Evolutionary conservation across 2,888 invertebrate genomes (phyloP), one percentile per base, ranked within the genome.

Genomic region (Beris chalybata): DNA sequence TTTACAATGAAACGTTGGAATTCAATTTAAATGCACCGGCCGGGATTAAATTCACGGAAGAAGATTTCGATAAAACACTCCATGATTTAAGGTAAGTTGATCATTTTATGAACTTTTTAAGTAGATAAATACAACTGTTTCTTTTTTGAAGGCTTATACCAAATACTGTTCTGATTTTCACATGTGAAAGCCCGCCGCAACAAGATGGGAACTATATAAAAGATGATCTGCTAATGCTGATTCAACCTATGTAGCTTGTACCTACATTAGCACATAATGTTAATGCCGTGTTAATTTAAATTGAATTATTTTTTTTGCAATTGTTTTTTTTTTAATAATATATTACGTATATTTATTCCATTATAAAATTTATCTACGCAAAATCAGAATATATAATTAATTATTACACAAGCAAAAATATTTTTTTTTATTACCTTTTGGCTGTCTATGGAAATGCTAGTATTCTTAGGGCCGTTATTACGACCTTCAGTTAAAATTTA

Each of bases 101-200:
- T 4, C 13, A 43, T 30, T 29, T 31, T 15, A 64, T 44, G 9
- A 11, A 31, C 30, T 38, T 43, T 43, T 15, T 44, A 11, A 9
- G 11, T 52, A n/a, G 44, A 22, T 48, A n/a, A 54, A 32, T 6
- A 13, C 5, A 45, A 29, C 30, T 59, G 32, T 66, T 66, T 58
- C 38, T 58, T 38, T 52, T 48, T 29, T 32, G 91, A 58, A 85
- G 88, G 72, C 82, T 97, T 69, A 91, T 92, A 72, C 96, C 96
- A 48, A 91, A 95, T 4, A 87, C 89, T 50, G 84, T 94, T 73
- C 82, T 97, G 63, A 87, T 87, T 68, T 93, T 95, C 79, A 84
- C 86, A 44, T 89, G 88, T 86, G 86, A 89, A 47, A 82, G 81
- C 58, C 83, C 84, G 13, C 82, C 84, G 0, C 83, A 84, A 68